Evolutionary conservation across 2,113 vertebrate species (phyloP).

Genomic region (Chlorodrepanis virens): DNA sequence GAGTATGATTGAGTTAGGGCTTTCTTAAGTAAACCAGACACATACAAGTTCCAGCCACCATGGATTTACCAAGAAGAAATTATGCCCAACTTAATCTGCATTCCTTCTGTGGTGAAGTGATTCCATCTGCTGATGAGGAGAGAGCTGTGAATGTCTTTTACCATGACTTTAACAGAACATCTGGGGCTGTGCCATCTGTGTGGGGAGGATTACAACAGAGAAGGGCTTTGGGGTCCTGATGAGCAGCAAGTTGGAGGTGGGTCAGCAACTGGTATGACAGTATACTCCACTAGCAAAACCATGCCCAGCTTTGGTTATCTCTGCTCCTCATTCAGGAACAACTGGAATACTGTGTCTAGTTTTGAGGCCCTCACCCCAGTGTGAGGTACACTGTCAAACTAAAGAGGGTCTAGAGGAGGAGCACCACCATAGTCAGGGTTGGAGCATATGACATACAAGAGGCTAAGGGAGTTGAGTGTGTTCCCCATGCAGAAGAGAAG

Average conservation of each 20-base stretch:
- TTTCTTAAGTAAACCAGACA: not conserved
- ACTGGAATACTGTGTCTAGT: not conserved
- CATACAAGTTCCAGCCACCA: not conserved
- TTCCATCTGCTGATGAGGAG: not conserved
- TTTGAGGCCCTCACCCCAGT: not conserved
- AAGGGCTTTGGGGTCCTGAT: not conserved
- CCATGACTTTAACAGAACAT: not conserved
- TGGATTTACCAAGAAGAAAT: not conserved
- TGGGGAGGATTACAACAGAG: not conserved
- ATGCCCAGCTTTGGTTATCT: not conserved
- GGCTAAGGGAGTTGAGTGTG: not conserved
- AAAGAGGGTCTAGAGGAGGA: not conserved
- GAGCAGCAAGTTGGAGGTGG: not conserved
- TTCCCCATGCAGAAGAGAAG: not conserved
- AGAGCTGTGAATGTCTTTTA: not conserved
- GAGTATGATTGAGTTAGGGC: not conserved
- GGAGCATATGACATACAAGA: not conserved
- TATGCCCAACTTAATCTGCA: not conserved
- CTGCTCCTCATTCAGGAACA: not conserved
- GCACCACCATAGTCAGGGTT: not conserved
- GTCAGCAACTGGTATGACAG: not conserved
- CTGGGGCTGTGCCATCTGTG: not conserved
- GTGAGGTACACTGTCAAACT: not conserved
- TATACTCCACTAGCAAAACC: not conserved
- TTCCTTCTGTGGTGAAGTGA: not conserved